Base-by-base conservation (phyloP, 2,888 invertebrate genomes). In the Drosophila meridiana region DNA sequence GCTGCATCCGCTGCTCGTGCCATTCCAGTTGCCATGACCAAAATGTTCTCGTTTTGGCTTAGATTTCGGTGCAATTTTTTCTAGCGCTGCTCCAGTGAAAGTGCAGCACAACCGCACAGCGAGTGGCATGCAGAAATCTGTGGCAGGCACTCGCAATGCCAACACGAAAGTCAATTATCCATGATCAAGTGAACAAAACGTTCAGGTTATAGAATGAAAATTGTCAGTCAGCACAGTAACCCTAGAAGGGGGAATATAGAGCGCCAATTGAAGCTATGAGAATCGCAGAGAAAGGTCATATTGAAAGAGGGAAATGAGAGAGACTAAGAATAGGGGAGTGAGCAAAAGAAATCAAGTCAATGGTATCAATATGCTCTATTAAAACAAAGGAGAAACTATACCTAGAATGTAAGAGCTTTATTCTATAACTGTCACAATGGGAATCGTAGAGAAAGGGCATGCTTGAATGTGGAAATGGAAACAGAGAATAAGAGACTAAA, bases 21-120 rank as follows among this genome's bases (percentile, higher is more conserved):
- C 75, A 75, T 80, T 70, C 78, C 80, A 80, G 80, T 80, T 82
- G 82, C 80, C 82, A 83, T 80, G 80, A 82, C 85, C 83, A 85
- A 84, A 85, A 83, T 82, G 86, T 83, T 83, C 83, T 83, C 81
- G 34, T 58, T 76, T 53, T 60, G 38, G 60, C 73, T 69, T 73
- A 76, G 76, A 76, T 77, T 73, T 77, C 42, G 56, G 56, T 76
- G 64, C 73, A 77, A 83, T 84, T 83, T 40, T 42, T 42, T 36
- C 34, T 52, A 52, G 52, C 20, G 58, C 32, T 66, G 73, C 72
- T 63, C 69, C 76, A 85, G 83, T 83, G 85, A 83, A 83, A 85
- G 83, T 85, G 83, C 82, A 69, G 68, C 70, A 40, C 38, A 55
- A 45, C 58, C 26, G n/a, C 20, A 30, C 32, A 36, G 36, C n/a